Base-by-base conservation (phyloP, 2,888 invertebrate genomes). In the Cantharis lateralis region DNA sequence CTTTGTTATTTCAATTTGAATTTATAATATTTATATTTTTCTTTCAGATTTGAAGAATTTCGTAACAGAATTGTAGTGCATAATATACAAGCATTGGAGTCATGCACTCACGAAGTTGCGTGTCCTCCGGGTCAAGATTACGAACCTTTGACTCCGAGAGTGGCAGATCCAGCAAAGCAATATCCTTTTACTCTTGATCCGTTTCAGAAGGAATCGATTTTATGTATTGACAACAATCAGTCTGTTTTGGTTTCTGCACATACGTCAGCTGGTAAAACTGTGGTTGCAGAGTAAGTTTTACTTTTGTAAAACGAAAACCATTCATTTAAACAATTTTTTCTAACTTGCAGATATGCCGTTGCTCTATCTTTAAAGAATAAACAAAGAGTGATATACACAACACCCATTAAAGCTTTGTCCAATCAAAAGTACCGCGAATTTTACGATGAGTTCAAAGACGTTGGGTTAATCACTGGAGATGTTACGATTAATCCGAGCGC, bases 391-490 rank as follows among this genome's bases (percentile, higher is more conserved):
- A 99, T 99, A 84, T 99, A 99, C 88, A 99, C 99, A 13, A 99
- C 99, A 10, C 99, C 99, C 1, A 99, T 99, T 83, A 99, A 99
- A 89, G 99, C 99, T 0, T 89, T 99, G 64, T 98, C 98, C 83
- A 99, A 99, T 90, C 99, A 99, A 89, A 99, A 99, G 87, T 99
- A 98, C 88, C 91, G 99, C 80, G 99, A 99, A 87, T 96, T 99
- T 87, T 95, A 94, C 78, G 99, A 99, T 86, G 98, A 98, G 88
- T 99, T 99, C 85, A 93, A 95, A 88, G 99, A 99, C 89, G 99
- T 99, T 10, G 99, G 99, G 62, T 91, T 99, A 69, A 95, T 99
- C 81, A 99, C 99, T 20, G 99, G 99, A 32, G 99, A 99, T 90
- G 99, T 99, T 2, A 99, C 99, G 0, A 98, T 99, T 73, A 99